A percentile compares a stretch with the other conserved stretches of the same genome.
Evolutionary conservation across 2,888 invertebrate genomes (phyloP).

Genomic region (Petrolisthes cinctipes): DNA sequence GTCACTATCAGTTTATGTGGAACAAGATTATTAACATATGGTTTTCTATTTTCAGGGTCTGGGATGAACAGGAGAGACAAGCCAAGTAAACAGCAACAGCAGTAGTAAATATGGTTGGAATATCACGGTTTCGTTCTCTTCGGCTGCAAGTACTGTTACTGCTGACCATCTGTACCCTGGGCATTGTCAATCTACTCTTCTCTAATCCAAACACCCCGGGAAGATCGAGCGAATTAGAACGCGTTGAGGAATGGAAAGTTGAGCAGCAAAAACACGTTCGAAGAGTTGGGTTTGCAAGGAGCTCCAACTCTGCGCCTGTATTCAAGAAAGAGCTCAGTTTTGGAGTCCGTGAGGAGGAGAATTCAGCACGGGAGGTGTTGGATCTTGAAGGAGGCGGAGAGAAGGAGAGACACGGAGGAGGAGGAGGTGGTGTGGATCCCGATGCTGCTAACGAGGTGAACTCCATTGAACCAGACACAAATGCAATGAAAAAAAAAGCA

Average conservation of each 20-base stretch:
- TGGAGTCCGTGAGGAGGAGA: conserved; percentile 54
- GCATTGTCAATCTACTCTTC: background rate
- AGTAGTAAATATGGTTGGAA: background rate
- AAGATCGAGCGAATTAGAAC: background rate
- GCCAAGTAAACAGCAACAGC: too few relatives aligned
- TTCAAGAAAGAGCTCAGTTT: conserved; percentile 46
- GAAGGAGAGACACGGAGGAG: background rate
- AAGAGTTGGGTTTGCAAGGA: background rate
- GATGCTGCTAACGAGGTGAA: conserved; percentile 52
- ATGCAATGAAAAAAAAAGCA: conserved; percentile 4
- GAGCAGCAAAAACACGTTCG: background rate
- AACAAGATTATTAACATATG: too few relatives aligned
- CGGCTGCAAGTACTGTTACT: conserved; percentile 25
- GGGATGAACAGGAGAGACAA: too few relatives aligned
- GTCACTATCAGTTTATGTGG: too few relatives aligned
- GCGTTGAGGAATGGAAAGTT: background rate
- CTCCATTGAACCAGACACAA: conserved; percentile 37
- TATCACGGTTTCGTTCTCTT: background rate
- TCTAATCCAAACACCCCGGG: background rate
- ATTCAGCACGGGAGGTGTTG: conserved; percentile 50
- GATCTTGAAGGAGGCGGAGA: conserved; percentile 29
- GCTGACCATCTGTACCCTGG: background rate
- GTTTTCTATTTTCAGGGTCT: too few relatives aligned
- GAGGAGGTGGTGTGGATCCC: conserved; percentile 11
- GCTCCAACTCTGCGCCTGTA: conserved; percentile 5